Conservation (phyloP, 2,888 invertebrate species). For the Melanchra persicariae region DNA sequence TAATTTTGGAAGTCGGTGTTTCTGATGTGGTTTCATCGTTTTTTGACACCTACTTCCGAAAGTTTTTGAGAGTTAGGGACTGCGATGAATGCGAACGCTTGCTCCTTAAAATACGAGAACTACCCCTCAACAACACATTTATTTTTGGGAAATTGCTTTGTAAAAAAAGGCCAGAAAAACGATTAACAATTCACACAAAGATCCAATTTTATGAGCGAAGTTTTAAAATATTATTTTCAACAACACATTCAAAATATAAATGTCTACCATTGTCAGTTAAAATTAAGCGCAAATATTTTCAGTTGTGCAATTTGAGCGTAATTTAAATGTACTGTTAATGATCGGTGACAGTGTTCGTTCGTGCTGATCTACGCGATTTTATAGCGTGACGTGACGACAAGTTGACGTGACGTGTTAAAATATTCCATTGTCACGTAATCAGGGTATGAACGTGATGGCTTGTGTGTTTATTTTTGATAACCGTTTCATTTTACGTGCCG, state of each 20-base stretch:
- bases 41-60: too few relatives aligned
- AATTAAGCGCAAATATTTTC: constrained; percentile 43
- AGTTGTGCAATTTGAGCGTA: constrained; percentile 14
- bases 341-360: constrained; percentile 41
- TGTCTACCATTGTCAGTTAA: not conserved
- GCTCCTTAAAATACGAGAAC: too few relatives aligned
- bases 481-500: too few relatives aligned
- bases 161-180: not conserved
- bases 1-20: too few relatives aligned
- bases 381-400: constrained; percentile 12
- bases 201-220: not conserved
- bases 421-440: constrained; percentile 31
- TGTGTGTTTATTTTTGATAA: constrained; percentile 32
- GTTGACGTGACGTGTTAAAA: constrained; percentile 39
- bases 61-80: too few relatives aligned
- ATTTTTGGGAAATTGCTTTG: not conserved
- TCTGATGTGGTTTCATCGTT: too few relatives aligned
- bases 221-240: constrained; percentile 5
- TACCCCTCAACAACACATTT: too few relatives aligned
- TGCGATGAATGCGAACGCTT: too few relatives aligned
- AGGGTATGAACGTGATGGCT: not conserved
- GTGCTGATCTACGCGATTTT: constrained; percentile 31
- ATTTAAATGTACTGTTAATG: constrained; percentile 40
- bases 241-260: not conserved
- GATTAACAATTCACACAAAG: not conserved